These are phyloP conservation scores for Melikaiella ostensackeni DNA, from an alignment of 2,888 invertebrate genomes.

Conservation along the genomic window DNA sequence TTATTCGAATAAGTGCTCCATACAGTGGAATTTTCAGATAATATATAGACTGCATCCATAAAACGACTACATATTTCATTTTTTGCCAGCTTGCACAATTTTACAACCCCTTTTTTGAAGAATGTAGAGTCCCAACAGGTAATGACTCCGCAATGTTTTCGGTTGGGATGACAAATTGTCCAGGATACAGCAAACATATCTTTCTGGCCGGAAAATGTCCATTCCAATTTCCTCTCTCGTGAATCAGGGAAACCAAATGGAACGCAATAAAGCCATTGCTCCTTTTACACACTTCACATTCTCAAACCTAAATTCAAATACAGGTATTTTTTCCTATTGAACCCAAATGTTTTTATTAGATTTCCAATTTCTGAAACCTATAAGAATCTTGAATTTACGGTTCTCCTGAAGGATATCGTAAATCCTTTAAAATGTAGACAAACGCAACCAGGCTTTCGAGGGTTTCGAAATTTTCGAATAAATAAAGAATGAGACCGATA, in stretches of 20 bases:
- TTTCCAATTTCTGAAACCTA: not conserved
- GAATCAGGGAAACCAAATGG: slow-evolving; percentile 48
- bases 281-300: slow-evolving; percentile 45
- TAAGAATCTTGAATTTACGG: slow-evolving; percentile 1
- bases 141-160: slow-evolving; percentile 32
- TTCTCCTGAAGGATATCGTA: slow-evolving; percentile 3
- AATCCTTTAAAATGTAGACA: not conserved
- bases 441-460: not conserved
- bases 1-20: not conserved
- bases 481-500: slow-evolving; percentile 4
- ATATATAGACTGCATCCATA: slow-evolving; percentile 12
- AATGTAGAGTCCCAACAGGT: slow-evolving; percentile 25
- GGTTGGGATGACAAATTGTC: slow-evolving; percentile 51
- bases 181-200: slow-evolving; percentile 43
- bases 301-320: not conserved
- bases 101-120: slow-evolving; percentile 26
- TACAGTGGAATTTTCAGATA: not conserved
- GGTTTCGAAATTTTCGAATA: slow-evolving; percentile 12
- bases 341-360: not conserved
- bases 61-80: slow-evolving; percentile 26
- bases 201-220: slow-evolving; percentile 56
- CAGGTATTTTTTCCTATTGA: not conserved
- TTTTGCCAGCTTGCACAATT: slow-evolving; percentile 11
- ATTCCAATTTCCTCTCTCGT: slow-evolving; percentile 56
- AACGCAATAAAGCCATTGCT: slow-evolving; percentile 61